Evolutionary conservation across 2,888 invertebrate genomes (phyloP), one percentile per base, ranked within the genome.

Genomic region (Carterocephalus palaemon): DNA sequence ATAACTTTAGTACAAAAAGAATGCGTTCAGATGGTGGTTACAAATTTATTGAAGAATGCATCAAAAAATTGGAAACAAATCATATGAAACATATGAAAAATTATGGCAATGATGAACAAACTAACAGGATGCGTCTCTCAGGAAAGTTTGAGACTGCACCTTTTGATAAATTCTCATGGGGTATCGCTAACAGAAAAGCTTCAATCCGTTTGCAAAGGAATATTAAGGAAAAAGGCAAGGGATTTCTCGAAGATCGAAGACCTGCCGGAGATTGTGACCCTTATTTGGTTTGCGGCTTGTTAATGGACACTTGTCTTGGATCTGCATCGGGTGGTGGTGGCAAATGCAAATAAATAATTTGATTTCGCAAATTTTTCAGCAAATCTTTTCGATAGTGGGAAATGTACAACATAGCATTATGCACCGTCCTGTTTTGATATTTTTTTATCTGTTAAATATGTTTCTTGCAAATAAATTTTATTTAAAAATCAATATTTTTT

Each of bases 61-160:
- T 99, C 56, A 95, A 96, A 70, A 95, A 92, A 70, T 87, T 99
- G 48, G 93, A 96, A 63, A 91, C 92, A 59, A 92, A 93, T 58
- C 99, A 99, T 68, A 89, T 91, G 59, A 92, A 94, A 53, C 99
- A 99, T 75, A 99, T 99, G 83, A 90, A 91, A 63, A 91, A 92
- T 39, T 99, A 99, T 71, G 97, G 98, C 71, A 91, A 93, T 48
- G 93, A 94, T 70, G 98, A 98, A 53, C 90, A 91, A 63, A 97
- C 98, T 77, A 99, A 99, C 77, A 95, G 94, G 69, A 91, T 97
- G 68, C 92, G 99, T 54, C 88, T 99, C 17, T 98, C 96, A 4
- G 99, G 99, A 38, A 90, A 89, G 67, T 97, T 96, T 77, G 99
- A 99, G 85, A 99, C 99, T 0, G 94, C 97, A 33, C 94, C 93